phyloP scores from a whole-genome alignment of 2,797 vertebrate species.

The Parauchenoglanis punctatus region DNA sequence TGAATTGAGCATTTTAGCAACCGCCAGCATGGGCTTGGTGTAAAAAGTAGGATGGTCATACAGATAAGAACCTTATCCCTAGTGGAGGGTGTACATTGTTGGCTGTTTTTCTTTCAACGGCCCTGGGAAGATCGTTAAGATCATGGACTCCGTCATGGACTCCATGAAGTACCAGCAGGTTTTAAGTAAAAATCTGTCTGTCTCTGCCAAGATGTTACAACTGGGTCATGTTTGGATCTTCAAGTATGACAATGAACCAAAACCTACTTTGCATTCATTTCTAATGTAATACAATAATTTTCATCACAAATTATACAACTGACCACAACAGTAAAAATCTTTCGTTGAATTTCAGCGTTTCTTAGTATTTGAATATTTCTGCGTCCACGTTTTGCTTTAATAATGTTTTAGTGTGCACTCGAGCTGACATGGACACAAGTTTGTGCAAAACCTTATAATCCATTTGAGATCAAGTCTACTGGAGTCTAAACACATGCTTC shows the following conservation, averaged over 20 bases:
- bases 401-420: neutral
- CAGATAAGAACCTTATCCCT: slow-evolving; percentile 3
- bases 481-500: neutral
- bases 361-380: neutral
- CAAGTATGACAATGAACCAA: neutral
- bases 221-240: neutral
- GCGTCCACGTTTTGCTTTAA: neutral
- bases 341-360: neutral
- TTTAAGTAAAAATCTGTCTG: neutral
- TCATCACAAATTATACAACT: neutral
- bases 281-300: neutral
- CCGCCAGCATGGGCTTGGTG: neutral
- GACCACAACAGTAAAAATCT: neutral
- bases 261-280: neutral
- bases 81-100: too few relatives aligned
- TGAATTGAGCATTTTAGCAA: neutral
- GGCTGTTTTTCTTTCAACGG: neutral
- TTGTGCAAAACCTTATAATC: neutral
- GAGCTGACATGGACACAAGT: neutral
- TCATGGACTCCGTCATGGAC: slow-evolving; percentile 1
- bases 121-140: neutral
- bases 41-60: neutral
- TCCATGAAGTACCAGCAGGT: neutral
- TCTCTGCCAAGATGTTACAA: neutral
- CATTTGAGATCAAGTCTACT: neutral